Conservation (phyloP, 2,113 vertebrate genomes). For the Chrysemys picta region DNA sequence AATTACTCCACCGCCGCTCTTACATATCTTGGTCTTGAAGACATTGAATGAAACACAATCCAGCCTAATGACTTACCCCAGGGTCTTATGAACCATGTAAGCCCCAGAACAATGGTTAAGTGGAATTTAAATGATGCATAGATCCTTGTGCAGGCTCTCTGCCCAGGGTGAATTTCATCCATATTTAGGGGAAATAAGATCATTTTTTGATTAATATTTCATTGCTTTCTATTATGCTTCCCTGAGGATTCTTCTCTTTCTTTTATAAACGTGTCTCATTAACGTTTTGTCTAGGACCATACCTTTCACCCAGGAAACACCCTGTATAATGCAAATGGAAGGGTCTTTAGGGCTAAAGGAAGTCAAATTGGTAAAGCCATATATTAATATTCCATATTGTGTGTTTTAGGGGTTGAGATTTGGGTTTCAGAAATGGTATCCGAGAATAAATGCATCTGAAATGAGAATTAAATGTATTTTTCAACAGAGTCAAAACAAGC, state of each 20-base stretch:
- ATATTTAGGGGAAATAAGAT: neutral
- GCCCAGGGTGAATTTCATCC: neutral
- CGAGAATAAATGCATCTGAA: neutral
- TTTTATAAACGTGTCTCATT: neutral
- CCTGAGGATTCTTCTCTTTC: neutral
- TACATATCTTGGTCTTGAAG: neutral
- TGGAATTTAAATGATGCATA: neutral
- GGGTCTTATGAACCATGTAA: neutral
- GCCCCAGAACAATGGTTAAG: neutral
- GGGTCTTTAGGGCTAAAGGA: neutral
- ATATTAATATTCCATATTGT: constrained; percentile 14
- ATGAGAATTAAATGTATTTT: constrained; percentile 15
- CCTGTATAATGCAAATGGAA: neutral
- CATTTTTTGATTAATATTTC: neutral
- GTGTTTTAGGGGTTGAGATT: constrained; percentile 12
- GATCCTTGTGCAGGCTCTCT: neutral
- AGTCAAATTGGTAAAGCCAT: neutral
- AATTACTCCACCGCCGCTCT: neutral
- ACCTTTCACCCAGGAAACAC: neutral
- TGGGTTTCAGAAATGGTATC: neutral
- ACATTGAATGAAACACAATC: neutral
- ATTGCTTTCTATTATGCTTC: neutral
- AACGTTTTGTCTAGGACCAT: neutral
- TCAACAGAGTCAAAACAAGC: neutral
- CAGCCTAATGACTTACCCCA: rapidly evolving